phyloP scores from a whole-genome alignment of 37 sponge, comb jelly and placozoan species.

The Cladorhizidae sp. region DNA sequence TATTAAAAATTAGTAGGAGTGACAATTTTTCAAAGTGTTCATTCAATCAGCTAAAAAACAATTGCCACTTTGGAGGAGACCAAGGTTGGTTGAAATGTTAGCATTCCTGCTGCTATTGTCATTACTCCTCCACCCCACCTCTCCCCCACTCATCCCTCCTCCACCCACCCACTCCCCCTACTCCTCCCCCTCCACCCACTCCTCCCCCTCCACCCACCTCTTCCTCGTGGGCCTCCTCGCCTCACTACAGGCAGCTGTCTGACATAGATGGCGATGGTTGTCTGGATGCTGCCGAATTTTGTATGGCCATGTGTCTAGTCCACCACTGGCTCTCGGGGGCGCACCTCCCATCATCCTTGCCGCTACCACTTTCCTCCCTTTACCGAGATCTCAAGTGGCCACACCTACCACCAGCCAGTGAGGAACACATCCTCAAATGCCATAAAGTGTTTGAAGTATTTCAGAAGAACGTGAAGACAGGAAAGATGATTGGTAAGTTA shows the following conservation, averaged over 20 bases:
- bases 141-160: too few species aligned
- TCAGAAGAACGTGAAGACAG: conserved; percentile 16
- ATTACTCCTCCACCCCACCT: too few species aligned
- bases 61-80: too few species aligned
- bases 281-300: conserved; percentile 50
- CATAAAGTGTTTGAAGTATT: conserved; percentile 34
- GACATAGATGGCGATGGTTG: conserved; percentile 56
- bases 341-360: conserved; percentile 36
- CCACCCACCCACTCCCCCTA: too few species aligned
- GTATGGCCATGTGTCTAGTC: conserved; percentile 56
- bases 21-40: too few species aligned
- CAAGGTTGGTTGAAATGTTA: too few species aligned
- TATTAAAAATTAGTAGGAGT: too few species aligned
- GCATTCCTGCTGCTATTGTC: too few species aligned
- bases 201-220: too few species aligned
- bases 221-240: too few species aligned
- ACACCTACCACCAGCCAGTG: conserved; percentile 1
- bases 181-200: too few species aligned
- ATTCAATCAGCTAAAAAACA: too few species aligned
- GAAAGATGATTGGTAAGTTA: conserved; percentile 39
- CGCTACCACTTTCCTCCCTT: not conserved
- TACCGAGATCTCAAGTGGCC: not conserved
- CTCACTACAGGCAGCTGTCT: conserved; percentile 41
- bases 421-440: conserved; percentile 40
- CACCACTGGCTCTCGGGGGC: conserved; percentile 14